These are phyloP conservation scores for Trisateles emortualis DNA, from an alignment of 2,888 invertebrate genomes.

Conservation along the genomic window DNA sequence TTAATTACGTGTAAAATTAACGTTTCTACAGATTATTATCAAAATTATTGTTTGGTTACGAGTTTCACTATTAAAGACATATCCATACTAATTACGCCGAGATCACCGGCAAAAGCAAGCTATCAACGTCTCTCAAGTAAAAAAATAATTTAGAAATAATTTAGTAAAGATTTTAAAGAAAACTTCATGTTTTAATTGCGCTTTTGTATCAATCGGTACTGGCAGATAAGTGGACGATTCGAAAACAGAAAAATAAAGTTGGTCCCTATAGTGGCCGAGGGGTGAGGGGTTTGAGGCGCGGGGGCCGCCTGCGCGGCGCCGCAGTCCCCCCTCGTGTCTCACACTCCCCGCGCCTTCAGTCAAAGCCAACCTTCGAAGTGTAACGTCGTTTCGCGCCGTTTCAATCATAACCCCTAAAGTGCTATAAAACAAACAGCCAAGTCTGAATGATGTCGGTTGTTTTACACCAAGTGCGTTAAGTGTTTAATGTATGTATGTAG, in stretches of 20 bases:
- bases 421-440: constrained; percentile 31
- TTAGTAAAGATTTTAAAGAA: neutral
- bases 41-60: too few species aligned
- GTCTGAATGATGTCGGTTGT: constrained; percentile 37
- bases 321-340: constrained; percentile 40
- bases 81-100: too few species aligned
- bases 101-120: neutral
- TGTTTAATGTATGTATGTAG: constrained; percentile 37
- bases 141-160: neutral
- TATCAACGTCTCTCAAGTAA: neutral
- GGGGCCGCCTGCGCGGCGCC: constrained; percentile 68
- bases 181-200: constrained; percentile 51
- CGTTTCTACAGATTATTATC: too few species aligned
- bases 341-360: constrained; percentile 59
- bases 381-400: constrained; percentile 50
- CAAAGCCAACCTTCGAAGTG: constrained; percentile 51
- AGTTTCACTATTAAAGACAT: too few species aligned
- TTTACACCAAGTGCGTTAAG: constrained; percentile 32
- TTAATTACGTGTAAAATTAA: too few species aligned
- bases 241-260: constrained; percentile 68
- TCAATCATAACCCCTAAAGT: constrained; percentile 39
- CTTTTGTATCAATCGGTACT: constrained; percentile 56
- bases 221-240: constrained; percentile 65
- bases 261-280: constrained; percentile 52
- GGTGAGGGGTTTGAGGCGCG: constrained; percentile 16